Evolutionary conservation across 37 sponge, comb jelly and placozoan species (phyloP), one percentile per base, ranked within the genome.

Genomic region (Diacarnus erythraeanus): DNA sequence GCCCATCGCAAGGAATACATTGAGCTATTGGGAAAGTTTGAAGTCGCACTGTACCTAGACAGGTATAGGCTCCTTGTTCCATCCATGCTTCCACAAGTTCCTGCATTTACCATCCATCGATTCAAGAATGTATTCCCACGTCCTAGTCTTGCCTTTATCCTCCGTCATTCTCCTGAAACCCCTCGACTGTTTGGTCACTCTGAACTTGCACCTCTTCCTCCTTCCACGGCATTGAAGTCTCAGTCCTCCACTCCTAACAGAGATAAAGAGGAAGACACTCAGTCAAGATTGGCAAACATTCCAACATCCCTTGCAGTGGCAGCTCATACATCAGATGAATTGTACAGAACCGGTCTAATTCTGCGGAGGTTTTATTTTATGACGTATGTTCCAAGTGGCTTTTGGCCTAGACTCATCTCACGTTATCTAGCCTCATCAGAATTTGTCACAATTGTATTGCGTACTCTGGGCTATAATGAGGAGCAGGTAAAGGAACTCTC

Each of bases 341-440:
- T 93, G 5, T 73, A 47, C 44, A 35, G 79, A 57, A 88, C 92
- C 3, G 89, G 92, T 17, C 85, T 91, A 39, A 59, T 95, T 27
- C 64, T 95, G 51, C 51, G 92, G 8, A 57, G 96, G 30, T 92
- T 95, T 71, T 95, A 95, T 73, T 95, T 88, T 90, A 91, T 95
- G 92, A 77, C 84, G 35, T 93, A 92, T 74, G 90, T 96, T 40
- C 96, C 93, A 17, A 92, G 91, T 75, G 96, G 96, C 2, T 96
- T 96, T 66, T 96, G 96, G 96, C 88, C 96, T 1, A 84, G 96
- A 0, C 88, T 96, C 60, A 92, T 92, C 27, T 92, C 93, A 0
- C 72, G 96, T 0, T 84, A 92, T 33, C 76, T 96, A 26, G 76
- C 93, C 17, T 85, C 78, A 0, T 64, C 74, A 1, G 68, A 57